Evolutionary conservation across 2,797 vertebrate genomes (phyloP).

Genomic region (Cynodonichthys magdalenae): DNA sequence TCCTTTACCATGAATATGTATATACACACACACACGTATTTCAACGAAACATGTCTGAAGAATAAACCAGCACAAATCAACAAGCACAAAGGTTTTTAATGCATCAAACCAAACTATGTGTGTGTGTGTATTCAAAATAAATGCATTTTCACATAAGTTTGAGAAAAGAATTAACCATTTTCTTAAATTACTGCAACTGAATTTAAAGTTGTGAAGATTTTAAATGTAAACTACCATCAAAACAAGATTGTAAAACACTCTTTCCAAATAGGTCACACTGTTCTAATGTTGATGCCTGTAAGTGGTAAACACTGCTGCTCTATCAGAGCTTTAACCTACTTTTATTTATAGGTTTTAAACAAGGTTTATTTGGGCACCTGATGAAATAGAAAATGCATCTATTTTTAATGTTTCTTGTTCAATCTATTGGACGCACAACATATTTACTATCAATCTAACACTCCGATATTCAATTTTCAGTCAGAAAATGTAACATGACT

Average conservation of each 20-base stretch:
- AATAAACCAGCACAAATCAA: neutral
- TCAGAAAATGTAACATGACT: constrained; percentile 1
- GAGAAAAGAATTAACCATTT: too few relatives aligned
- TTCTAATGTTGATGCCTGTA: neutral
- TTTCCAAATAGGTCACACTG: constrained; percentile 17
- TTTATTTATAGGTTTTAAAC: neutral
- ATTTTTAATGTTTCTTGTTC: neutral
- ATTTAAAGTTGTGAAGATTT: too few relatives aligned
- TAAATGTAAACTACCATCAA: neutral
- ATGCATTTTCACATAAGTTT: too few relatives aligned
- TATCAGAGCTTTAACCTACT: neutral
- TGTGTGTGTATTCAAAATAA: too few relatives aligned
- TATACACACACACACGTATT: too few relatives aligned
- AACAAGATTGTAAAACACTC: neutral
- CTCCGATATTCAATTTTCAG: neutral
- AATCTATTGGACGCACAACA: neutral
- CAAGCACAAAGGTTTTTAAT: constrained; percentile 30
- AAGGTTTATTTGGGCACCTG: neutral
- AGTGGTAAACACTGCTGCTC: too few relatives aligned
- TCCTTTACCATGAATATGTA: too few relatives aligned
- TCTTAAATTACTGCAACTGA: too few relatives aligned
- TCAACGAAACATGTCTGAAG: neutral
- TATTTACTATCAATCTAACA: constrained; percentile 1
- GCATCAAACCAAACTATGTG: constrained; percentile 20
- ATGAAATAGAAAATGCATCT: neutral